phyloP scores from a whole-genome alignment of 2,113 vertebrate genomes.

The Jaculus jaculus region DNA sequence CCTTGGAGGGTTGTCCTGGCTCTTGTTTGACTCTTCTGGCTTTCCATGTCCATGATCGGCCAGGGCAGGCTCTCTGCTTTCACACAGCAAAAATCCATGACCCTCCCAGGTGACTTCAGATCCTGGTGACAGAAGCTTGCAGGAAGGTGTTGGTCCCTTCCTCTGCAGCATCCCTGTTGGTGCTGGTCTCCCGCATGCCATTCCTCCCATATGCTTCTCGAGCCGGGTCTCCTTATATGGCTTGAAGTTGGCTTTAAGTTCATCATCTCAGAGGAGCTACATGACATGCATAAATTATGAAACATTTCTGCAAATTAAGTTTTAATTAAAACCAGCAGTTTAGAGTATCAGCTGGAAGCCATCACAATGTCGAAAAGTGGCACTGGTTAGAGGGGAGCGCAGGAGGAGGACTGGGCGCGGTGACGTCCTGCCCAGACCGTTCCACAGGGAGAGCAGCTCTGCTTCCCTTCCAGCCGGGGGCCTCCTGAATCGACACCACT shows the following conservation, averaged over 20 bases:
- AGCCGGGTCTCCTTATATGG: conserved; percentile 64
- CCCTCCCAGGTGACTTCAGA: conserved; percentile 32
- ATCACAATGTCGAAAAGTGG: conserved; percentile 77
- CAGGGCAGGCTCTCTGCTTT: background rate
- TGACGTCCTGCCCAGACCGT: conserved; percentile 63
- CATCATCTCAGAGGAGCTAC: conserved; percentile 73
- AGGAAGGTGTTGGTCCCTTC: conserved; percentile 24
- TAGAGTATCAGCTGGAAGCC: conserved; percentile 74
- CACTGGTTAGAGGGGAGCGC: conserved; percentile 74
- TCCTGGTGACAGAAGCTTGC: conserved; percentile 7
- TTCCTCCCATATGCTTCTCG: conserved; percentile 47
- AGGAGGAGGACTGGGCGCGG: conserved; percentile 73
- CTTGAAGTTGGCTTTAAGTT: conserved; percentile 60
- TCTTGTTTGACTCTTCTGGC: background rate
- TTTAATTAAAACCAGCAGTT: conserved; percentile 80
- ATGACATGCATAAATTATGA: conserved; percentile 80
- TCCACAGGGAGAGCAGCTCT: conserved; percentile 50
- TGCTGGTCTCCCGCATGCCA: conserved; percentile 23
- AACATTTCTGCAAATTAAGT: conserved; percentile 79
- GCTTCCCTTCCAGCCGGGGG: conserved; percentile 24
- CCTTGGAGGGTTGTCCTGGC: background rate
- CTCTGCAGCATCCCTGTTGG: background rate
- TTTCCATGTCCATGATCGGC: background rate
- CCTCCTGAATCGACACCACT: background rate
- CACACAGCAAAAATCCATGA: background rate